phyloP scores from a whole-genome alignment of 2,113 vertebrate genomes.

The Notarius lentiginosus region DNA sequence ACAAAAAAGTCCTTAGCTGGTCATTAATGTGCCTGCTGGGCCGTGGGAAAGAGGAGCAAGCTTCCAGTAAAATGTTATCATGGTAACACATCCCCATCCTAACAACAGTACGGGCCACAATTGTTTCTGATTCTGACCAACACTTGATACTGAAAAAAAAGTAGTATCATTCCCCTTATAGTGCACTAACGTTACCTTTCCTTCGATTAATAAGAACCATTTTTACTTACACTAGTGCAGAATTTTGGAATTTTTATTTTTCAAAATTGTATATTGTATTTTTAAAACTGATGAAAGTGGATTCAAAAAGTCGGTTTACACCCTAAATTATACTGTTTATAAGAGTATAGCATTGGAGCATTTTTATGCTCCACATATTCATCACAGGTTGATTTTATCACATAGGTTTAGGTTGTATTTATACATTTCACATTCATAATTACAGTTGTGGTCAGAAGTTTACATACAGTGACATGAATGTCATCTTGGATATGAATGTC shows the following conservation, averaged over 20 bases:
- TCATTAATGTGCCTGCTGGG: not conserved
- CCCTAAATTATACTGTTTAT: too few species aligned
- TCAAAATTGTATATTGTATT: not conserved
- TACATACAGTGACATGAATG: too few species aligned
- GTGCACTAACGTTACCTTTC: not conserved
- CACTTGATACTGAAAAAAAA: not conserved
- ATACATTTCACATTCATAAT: too few species aligned
- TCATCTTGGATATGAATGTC: too few species aligned
- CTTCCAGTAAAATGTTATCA: not conserved
- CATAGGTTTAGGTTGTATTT: too few species aligned
- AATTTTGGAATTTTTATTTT: not conserved
- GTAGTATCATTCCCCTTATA: not conserved
- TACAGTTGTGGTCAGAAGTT: too few species aligned
- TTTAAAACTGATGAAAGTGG: too few species aligned
- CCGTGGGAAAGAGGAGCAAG: not conserved
- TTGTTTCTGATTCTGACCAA: not conserved
- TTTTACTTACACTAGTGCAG: not conserved
- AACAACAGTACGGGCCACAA: not conserved
- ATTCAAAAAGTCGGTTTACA: too few species aligned
- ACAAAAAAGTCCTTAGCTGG: not conserved
- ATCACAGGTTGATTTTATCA: too few species aligned
- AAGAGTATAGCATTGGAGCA: too few species aligned
- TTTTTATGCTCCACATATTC: too few species aligned
- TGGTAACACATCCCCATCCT: not conserved
- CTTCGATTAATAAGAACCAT: not conserved